Percentiles rank a stretch among this genome's conserved stretches.
Conservation (phyloP, 2,113 vertebrate genomes). For the Crocuta crocuta region DNA sequence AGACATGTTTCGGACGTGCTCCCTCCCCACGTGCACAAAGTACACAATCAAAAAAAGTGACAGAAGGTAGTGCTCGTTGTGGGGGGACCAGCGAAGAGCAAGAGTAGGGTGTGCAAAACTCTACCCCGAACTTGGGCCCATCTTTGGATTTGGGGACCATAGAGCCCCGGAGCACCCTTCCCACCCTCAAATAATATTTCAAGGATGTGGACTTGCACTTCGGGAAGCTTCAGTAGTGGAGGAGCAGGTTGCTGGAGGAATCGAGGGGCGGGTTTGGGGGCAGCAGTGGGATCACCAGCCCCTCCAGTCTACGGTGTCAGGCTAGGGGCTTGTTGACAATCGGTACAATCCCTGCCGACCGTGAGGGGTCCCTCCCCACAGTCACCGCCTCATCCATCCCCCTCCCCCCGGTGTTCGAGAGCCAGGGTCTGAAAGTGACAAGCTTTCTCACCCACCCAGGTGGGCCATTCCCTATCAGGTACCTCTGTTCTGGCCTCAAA, state of each 20-base stretch:
- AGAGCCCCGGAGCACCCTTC: not conserved
- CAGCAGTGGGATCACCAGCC: not conserved
- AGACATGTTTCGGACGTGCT: not conserved
- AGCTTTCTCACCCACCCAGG: not conserved
- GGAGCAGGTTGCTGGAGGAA: not conserved
- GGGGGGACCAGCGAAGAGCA: not conserved
- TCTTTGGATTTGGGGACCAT: not conserved
- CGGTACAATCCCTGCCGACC: not conserved
- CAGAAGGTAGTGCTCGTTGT: accelerated
- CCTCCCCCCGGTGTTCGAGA: not conserved
- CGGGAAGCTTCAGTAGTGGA: not conserved
- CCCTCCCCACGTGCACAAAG: not conserved
- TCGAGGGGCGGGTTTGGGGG: not conserved
- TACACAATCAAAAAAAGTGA: not conserved
- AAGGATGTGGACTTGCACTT: not conserved
- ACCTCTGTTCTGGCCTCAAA: not conserved
- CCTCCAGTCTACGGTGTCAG: not conserved
- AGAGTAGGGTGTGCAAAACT: not conserved
- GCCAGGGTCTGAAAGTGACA: not conserved
- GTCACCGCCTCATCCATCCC: no score
- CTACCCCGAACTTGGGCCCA: not conserved
- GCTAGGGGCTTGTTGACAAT: not conserved
- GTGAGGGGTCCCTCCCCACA: no score
- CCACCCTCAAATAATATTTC: not conserved
- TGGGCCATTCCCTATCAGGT: not conserved